phyloP scores from a whole-genome alignment of 2,113 vertebrate genomes.

The Felis catus region F.catus_Fca126_mat1.0 CM031421.1:86609501-86610000 shows the following conservation, averaged over 20 bases:
- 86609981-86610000: constrained; percentile 10
- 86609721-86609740: background rate
- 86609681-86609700: background rate
- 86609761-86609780: background rate
- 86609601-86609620: constrained; percentile 43
- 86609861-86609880: background rate
- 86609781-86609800: background rate
- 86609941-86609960: background rate
- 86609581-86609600: constrained; percentile 48
- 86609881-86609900: background rate
- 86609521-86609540: constrained; percentile 62
- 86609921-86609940: background rate
- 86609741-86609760: constrained; percentile 1
- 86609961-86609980: background rate
- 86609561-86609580: constrained; percentile 70
- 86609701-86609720: background rate
- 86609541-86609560: constrained; percentile 44
- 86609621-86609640: constrained; percentile 40
- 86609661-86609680: constrained; percentile 26
- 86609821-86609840: background rate
- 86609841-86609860: background rate
- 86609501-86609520: constrained; percentile 46
- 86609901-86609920: background rate
- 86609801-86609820: background rate
- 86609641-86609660: background rate